phyloP scores from a whole-genome alignment of 2,888 invertebrate genomes.

The Acleris emargana region DNA sequence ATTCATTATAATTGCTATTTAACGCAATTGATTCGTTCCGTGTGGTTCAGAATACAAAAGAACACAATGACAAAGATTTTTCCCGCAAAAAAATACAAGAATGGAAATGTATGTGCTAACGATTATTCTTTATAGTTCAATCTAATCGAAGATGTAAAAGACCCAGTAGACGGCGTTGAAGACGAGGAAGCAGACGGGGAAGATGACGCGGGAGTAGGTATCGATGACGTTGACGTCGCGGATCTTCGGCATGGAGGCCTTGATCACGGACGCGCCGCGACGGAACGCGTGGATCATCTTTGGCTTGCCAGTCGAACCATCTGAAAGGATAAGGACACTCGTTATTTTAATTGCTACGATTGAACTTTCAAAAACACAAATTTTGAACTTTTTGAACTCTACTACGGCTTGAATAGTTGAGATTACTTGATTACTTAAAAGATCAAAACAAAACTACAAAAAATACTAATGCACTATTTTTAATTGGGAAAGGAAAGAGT shows the following conservation, averaged over 20 bases:
- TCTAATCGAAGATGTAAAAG: constrained; percentile 91
- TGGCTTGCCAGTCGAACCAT: constrained; percentile 84
- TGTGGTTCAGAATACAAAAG: neutral
- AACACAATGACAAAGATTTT: constrained; percentile 2
- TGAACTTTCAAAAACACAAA: neutral
- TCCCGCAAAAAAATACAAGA: neutral
- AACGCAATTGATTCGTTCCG: neutral
- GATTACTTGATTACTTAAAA: too few species aligned
- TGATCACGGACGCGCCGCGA: constrained; percentile 92
- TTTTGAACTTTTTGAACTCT: neutral
- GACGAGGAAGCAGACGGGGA: constrained; percentile 97
- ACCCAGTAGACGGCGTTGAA: constrained; percentile 98
- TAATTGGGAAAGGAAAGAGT: too few species aligned
- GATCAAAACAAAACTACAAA: too few species aligned
- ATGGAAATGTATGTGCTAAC: neutral
- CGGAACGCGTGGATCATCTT: constrained; percentile 92
- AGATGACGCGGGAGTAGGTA: constrained; percentile 97
- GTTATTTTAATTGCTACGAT: too few species aligned
- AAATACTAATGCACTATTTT: too few species aligned
- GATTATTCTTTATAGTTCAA: neutral
- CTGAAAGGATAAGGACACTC: constrained; percentile 56
- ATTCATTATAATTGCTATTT: neutral
- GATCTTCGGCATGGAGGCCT: constrained; percentile 96
- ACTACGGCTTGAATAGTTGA: too few species aligned
- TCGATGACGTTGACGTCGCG: constrained; percentile 99